These are phyloP conservation scores for Luperina testacea DNA, from an alignment of 2,888 invertebrate genomes.

Conservation along the genomic window DNA sequence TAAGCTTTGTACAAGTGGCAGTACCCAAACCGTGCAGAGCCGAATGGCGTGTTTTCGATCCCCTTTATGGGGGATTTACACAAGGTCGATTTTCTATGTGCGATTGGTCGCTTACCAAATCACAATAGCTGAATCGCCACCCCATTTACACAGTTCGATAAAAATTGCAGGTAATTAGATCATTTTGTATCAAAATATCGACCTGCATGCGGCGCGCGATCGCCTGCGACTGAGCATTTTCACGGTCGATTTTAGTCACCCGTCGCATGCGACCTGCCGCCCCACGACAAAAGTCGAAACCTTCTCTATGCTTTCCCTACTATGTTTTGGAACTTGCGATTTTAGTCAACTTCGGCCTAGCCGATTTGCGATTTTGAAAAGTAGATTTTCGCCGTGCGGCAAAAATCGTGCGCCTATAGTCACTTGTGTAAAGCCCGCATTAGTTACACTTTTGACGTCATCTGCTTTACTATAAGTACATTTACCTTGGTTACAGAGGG, in stretches of 20 bases:
- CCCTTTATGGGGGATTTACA: neutral
- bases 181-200: neutral
- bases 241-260: slow-evolving; percentile 44
- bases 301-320: neutral
- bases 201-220: slow-evolving; percentile 4
- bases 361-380: neutral
- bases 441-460: neutral
- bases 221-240: slow-evolving; percentile 59
- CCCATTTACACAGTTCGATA: neutral
- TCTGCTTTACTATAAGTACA: neutral
- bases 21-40: neutral
- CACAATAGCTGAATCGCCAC: neutral
- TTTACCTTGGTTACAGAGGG: neutral
- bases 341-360: neutral
- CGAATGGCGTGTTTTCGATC: neutral
- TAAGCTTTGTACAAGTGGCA: neutral
- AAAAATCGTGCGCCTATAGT: neutral
- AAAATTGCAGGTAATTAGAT: neutral
- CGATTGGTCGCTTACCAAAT: neutral
- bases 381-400: neutral
- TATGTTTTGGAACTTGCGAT: neutral
- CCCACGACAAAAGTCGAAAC: neutral
- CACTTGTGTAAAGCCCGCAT: neutral
- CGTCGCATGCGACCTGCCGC: neutral
- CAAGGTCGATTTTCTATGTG: neutral